phyloP scores from a whole-genome alignment of 2,888 invertebrate species.

The Scaptodrosophila latifasciaeformis region DNA sequence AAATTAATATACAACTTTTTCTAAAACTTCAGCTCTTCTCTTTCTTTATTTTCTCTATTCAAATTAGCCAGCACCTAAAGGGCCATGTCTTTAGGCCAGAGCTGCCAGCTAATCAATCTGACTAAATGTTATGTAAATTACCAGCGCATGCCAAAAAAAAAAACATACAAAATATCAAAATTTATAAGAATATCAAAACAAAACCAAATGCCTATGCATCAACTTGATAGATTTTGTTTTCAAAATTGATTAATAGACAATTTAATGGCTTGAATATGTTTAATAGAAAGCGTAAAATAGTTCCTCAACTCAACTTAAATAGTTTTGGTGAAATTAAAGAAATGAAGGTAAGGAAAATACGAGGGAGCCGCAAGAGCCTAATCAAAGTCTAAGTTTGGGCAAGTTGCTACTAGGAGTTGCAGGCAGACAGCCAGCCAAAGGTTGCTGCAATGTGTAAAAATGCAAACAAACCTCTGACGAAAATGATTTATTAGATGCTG shows the following conservation, averaged over 20 bases:
- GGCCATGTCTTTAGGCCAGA: too few relatives aligned
- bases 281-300: constrained; percentile 28
- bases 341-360: too few relatives aligned
- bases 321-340: constrained; percentile 58
- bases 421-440: background rate
- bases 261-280: constrained; percentile 16
- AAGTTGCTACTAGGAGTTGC: background rate
- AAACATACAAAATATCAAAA: too few relatives aligned
- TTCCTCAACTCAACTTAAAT: constrained; percentile 29
- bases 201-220: constrained; percentile 58
- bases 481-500: constrained; percentile 64
- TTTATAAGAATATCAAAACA: constrained; percentile 59
- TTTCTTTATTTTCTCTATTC: too few relatives aligned
- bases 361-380: constrained; percentile 51
- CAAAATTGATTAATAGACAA: constrained; percentile 52
- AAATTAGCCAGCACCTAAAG: too few relatives aligned
- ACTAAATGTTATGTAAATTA: constrained; percentile 50
- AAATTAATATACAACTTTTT: too few relatives aligned
- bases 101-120: constrained; percentile 36
- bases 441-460: constrained; percentile 25
- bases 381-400: constrained; percentile 30
- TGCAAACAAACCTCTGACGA: constrained; percentile 54
- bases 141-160: constrained; percentile 62
- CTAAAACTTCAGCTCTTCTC: too few relatives aligned
- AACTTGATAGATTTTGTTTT: constrained; percentile 61